Evolutionary conservation across 2,888 invertebrate species (phyloP), one percentile per base, ranked within the genome.

Genomic region (Nymphalis polychloros): DNA sequence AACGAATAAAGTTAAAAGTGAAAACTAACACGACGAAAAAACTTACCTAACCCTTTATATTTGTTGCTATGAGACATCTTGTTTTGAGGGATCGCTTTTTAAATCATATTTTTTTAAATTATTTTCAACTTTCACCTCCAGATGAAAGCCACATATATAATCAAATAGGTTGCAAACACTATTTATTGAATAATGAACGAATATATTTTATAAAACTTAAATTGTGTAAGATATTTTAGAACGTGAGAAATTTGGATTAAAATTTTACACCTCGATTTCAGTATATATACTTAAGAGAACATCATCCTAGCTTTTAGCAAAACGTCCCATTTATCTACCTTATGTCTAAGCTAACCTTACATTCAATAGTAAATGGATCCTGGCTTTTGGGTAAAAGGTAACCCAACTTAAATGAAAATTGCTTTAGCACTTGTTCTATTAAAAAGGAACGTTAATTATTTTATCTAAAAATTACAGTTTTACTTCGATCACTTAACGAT

Each of bases 1-100:
- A 73, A 74, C 69, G 74, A 74, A 55, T 41, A 72, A 73, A 75
- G 71, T 70, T 71, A 60, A 69, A 75, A 67, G 72, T 74, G 61
- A 64, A 73, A 72, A 74, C 67, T 74, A 74, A 69, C 68, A 72
- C 66, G 63, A 52, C 57, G 50, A 55, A 64, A 68, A 73, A 72
- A 72, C 69, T 73, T 71, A 73, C 60, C 57, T 27, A 53, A 67
- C 65, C 17, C 47, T 31, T 48, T 67, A 63, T 35, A 46, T 62
- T 61, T 63, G 49, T 19, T 23, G 49, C 46, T 52, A 46, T 53
- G 62, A 20, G 52, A 55, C 48, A 4, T 53, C 63, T 27, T 57
- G 17, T 27, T 68, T 68, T 63, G 63, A 68, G 17, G n/a, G 27
- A 53, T 64, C 17, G 16, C 20, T 50, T 19, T 50, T 50, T n/a